phyloP scores from a whole-genome alignment of 2,888 invertebrate species.

The Morinoia aosen region DNA sequence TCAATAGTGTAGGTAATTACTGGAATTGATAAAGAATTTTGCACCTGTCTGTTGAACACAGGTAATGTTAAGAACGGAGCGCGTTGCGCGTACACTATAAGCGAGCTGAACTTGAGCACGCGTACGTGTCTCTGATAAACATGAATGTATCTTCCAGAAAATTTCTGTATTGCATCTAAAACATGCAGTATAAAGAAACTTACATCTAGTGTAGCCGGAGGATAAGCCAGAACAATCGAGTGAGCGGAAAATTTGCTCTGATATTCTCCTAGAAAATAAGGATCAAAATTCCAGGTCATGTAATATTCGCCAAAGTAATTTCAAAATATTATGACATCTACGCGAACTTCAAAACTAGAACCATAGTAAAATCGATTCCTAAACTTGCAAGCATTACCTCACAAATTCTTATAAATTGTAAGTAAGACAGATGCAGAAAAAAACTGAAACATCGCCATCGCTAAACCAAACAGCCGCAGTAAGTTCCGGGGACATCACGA shows the following conservation, averaged over 20 bases:
- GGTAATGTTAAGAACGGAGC: too few species aligned
- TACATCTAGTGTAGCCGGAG: neutral
- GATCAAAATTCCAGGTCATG: neutral
- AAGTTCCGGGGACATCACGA: neutral
- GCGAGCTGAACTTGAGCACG: too few species aligned
- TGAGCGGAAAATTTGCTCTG: neutral
- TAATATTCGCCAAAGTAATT: neutral
- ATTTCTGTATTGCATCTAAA: too few species aligned
- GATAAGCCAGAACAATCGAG: neutral
- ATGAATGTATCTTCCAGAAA: too few species aligned
- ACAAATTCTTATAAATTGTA: neutral
- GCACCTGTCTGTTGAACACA: too few species aligned
- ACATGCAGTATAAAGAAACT: neutral
- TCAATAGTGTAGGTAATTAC: too few species aligned
- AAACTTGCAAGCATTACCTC: neutral
- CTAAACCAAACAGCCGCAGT: neutral
- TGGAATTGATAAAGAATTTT: too few species aligned
- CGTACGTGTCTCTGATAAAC: too few species aligned
- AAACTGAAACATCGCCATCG: neutral
- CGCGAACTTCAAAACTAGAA: neutral
- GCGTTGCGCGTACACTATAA: too few species aligned
- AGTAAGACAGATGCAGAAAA: neutral
- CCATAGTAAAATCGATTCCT: neutral
- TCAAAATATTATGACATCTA: neutral
- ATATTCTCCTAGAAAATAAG: neutral